Evolutionary conservation across 2,113 vertebrate species (phyloP).

Genomic region (Recurvirostra avosetta): DNA sequence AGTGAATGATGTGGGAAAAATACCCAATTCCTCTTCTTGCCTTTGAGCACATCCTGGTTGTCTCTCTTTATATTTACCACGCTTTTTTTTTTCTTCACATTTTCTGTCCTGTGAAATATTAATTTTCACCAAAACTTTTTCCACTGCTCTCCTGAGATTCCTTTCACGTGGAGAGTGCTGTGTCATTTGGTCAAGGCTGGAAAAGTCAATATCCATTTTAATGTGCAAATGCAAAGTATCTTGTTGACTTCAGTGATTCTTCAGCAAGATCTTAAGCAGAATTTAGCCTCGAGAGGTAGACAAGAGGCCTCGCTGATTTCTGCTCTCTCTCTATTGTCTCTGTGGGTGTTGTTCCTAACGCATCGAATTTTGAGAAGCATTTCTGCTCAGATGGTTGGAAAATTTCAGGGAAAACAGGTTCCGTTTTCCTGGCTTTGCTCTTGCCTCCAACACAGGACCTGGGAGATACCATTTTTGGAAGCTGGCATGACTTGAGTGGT

Average conservation of each 20-base stretch:
- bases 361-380: fast-evolving
- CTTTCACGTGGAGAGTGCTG: not conserved
- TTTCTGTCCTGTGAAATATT: not conserved
- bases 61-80: not conserved
- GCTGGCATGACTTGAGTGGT: not conserved
- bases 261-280: not conserved
- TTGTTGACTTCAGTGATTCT: not conserved
- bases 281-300: not conserved
- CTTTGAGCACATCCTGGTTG: not conserved
- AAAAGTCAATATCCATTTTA: not conserved
- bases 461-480: not conserved
- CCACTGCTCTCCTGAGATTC: not conserved
- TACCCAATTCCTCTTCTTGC: not conserved
- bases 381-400: not conserved
- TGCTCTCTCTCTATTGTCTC: not conserved
- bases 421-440: not conserved
- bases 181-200: not conserved
- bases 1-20: not conserved
- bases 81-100: not conserved
- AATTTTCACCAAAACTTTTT: not conserved
- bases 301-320: not conserved
- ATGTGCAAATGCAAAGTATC: not conserved
- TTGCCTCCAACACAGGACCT: not conserved
- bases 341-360: not conserved
- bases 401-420: not conserved